Base-by-base conservation (phyloP, 2,797 vertebrate genomes). In the Harpagifer antarcticus region DNA sequence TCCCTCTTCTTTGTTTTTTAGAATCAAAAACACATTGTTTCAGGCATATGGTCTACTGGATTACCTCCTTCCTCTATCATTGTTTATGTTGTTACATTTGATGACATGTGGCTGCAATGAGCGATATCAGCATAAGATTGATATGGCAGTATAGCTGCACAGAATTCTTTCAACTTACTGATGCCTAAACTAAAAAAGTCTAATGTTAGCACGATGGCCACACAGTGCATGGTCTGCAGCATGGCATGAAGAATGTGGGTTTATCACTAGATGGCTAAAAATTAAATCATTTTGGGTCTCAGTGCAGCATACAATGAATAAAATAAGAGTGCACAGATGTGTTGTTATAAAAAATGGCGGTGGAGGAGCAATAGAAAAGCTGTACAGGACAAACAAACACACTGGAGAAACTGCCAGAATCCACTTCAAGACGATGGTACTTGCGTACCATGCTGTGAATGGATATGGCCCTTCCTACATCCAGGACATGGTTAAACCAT, bases 331-430 rank as follows among this genome's bases (percentile, higher is more conserved):
- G 63, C 55, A 56, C 49, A 3, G 13, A 44, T 42, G 55, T 50
- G 42, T 16, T 60, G 4, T 48, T 57, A 4, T 19, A n/a, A 72
- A 81, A n/a, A 83, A 76, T 68, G 78, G 54, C 48, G 82, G 80
- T 63, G 82, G 60, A 5, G 67, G 76, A 63, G 50, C 2, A 55
- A 9, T 0, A 7, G 0, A 9, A 31, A 42, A 31, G 44, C 50
- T 59, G 20, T 1, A 42, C 19, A 44, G 11, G 1, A 74, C 1
- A 61, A 16, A 53, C 2, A 47, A 3, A 44, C 52, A 37, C 13
- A 23, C 3, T 12, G 27, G 2, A 20, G 56, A 63, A 2, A 58
- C 8, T 27, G 23, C 23, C 3, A 27, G 23, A 27, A 27, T 27
- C 23, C 23, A 27, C 23, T 27, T 27, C 23, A 27, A 27, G 23